A percentile compares a stretch with the other conserved stretches of the same genome.
Conservation (phyloP, 2,113 vertebrate genomes). For the Pangasianodon gigas region DNA sequence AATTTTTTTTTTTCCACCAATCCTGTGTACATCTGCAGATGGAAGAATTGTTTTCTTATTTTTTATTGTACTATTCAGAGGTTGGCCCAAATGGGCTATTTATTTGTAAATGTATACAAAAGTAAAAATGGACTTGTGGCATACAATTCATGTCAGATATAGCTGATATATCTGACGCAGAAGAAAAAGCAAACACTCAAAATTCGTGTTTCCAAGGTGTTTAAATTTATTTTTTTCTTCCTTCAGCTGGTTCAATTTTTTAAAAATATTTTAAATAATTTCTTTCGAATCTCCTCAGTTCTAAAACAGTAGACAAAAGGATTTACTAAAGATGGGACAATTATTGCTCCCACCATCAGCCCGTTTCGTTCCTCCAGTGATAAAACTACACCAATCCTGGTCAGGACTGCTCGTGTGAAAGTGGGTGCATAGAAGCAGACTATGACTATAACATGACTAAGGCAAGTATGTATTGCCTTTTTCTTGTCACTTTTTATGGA, state of each 20-base stretch:
- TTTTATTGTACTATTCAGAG: too few species aligned
- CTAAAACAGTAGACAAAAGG: constrained; percentile 58
- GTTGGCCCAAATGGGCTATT: too few species aligned
- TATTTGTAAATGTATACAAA: too few species aligned
- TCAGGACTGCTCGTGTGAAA: constrained; percentile 42
- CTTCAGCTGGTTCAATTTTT: neutral
- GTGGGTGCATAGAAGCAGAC: constrained; percentile 44
- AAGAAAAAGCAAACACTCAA: too few species aligned
- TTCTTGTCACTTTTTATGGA: constrained; percentile 31
- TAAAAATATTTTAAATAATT: constrained; percentile 15
- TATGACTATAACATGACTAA: constrained; percentile 59
- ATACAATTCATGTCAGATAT: too few species aligned
- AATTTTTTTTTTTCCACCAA: too few species aligned
- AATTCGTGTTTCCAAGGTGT: too few species aligned
- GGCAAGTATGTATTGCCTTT: constrained; percentile 52
- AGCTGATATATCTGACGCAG: too few species aligned
- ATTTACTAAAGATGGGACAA: constrained; percentile 57
- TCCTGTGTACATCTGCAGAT: too few species aligned
- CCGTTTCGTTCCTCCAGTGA: too few species aligned
- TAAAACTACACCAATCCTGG: constrained; percentile 52
- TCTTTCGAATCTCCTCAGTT: constrained; percentile 53
- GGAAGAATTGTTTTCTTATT: too few species aligned
- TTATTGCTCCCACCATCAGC: constrained; percentile 16
- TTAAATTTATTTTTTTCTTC: neutral
- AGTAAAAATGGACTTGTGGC: too few species aligned